A percentile compares a stretch with the other conserved stretches of the same genome.
Evolutionary conservation across 2,113 vertebrate genomes (phyloP).

Genomic region (Carettochelys insculpta): DNA sequence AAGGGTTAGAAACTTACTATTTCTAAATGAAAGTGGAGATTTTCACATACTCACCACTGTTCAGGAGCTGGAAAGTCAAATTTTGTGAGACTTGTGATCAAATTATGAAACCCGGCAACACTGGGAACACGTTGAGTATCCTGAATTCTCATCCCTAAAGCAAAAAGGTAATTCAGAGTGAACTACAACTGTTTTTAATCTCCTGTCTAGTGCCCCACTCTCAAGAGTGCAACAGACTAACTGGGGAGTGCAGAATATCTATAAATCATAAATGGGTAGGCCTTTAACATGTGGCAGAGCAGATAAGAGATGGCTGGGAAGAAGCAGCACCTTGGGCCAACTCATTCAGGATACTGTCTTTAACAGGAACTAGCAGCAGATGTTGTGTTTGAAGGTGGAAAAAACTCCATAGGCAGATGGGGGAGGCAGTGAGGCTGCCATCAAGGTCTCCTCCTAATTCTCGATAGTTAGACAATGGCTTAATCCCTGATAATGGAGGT

Average conservation of each 20-base stretch:
- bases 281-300: too few species aligned
- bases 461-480: neutral
- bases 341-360: conserved; percentile 28
- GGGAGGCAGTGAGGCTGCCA: too few species aligned
- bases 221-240: too few species aligned
- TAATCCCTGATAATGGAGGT: neutral
- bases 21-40: neutral
- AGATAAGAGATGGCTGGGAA: too few species aligned
- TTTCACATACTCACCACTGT: neutral
- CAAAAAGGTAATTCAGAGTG: too few species aligned
- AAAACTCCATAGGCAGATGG: neutral
- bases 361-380: neutral
- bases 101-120: neutral
- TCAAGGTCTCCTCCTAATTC: neutral
- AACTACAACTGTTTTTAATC: too few species aligned
- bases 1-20: neutral
- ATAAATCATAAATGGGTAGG: too few species aligned
- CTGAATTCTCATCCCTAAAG: too few species aligned
- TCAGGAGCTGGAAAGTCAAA: neutral
- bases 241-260: too few species aligned
- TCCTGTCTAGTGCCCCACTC: too few species aligned
- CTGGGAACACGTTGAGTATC: too few species aligned
- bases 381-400: neutral
- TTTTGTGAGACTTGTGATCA: rapidly evolving
- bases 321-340: neutral